phyloP scores from a whole-genome alignment of 92 coral and sea anemone species.

The Heteractis magnifica region DNA sequence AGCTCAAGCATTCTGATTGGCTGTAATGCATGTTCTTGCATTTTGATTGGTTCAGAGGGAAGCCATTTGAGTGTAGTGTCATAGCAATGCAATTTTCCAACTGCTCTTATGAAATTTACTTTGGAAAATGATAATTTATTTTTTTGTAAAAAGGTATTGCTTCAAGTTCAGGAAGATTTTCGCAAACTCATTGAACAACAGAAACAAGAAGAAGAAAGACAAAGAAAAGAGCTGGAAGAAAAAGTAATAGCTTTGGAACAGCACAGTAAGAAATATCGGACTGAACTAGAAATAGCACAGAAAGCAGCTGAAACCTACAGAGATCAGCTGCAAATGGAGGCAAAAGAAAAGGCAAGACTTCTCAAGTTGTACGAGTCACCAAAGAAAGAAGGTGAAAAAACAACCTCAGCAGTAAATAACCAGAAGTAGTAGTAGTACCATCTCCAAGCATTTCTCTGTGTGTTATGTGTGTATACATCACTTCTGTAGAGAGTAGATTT shows the following conservation, averaged over 20 bases:
- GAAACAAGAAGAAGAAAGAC: slow-evolving; percentile 79
- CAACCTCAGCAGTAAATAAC: not conserved
- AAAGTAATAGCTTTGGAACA: slow-evolving; percentile 75
- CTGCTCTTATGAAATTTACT: not conserved
- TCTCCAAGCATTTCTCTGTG: not conserved
- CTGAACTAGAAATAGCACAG: slow-evolving; percentile 91
- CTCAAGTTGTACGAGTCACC: slow-evolving; percentile 73
- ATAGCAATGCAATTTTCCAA: not conserved
- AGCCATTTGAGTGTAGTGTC: not conserved
- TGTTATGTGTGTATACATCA: not conserved
- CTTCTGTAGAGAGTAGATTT: not conserved
- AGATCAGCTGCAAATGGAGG: slow-evolving; percentile 83
- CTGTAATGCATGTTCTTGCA: too few relatives aligned
- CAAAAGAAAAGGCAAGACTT: slow-evolving; percentile 64
- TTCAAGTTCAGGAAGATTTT: slow-evolving; percentile 92
- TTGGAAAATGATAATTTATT: not conserved
- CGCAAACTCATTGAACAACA: slow-evolving; percentile 83
- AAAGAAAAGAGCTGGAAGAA: slow-evolving; percentile 89
- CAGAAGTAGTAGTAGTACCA: not conserved
- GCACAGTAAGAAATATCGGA: slow-evolving; percentile 88
- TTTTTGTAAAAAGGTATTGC: slow-evolving; percentile 45
- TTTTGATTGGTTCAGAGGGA: too few relatives aligned
- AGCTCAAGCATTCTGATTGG: too few relatives aligned
- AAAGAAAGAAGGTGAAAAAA: slow-evolving; percentile 32
- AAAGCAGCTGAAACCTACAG: slow-evolving; percentile 89